phyloP scores from a whole-genome alignment of 2,797 vertebrate genomes.

The Lagocephalus sceleratus region DNA sequence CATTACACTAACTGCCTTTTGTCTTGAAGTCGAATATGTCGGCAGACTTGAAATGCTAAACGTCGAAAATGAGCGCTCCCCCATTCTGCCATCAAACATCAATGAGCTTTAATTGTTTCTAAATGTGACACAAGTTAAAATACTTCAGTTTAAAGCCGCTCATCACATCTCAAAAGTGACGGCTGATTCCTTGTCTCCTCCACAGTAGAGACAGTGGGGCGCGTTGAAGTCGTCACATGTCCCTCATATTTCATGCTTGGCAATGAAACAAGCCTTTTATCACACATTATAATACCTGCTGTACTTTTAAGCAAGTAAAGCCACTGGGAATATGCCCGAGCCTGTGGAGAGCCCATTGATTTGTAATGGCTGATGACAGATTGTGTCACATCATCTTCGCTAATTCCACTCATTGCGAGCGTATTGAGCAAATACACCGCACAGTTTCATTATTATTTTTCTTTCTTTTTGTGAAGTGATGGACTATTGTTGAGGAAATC shows the following conservation, averaged over 20 bases:
- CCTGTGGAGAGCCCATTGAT: conserved; percentile 59
- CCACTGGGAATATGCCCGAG: conserved; percentile 71
- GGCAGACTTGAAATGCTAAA: conserved; percentile 69
- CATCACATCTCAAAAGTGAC: conserved; percentile 57
- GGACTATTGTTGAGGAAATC: conserved; percentile 50
- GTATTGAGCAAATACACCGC: conserved; percentile 61
- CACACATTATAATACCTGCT: conserved; percentile 73
- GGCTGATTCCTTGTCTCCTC: conserved; percentile 56
- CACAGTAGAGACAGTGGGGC: conserved; percentile 54
- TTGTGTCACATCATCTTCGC: conserved; percentile 74
- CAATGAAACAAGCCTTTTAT: conserved; percentile 66
- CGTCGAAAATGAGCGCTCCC: conserved; percentile 67
- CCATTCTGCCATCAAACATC: conserved; percentile 58
- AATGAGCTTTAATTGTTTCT: conserved; percentile 75
- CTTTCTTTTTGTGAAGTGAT: conserved; percentile 43
- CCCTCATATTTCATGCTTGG: conserved; percentile 63
- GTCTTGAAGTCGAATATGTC: conserved; percentile 48
- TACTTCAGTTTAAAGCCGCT: conserved; percentile 60
- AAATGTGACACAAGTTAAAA: conserved; percentile 75
- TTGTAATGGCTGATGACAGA: conserved; percentile 77
- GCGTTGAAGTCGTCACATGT: conserved; percentile 67
- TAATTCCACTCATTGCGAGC: conserved; percentile 75
- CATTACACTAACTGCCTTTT: conserved; percentile 44
- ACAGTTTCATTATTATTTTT: conserved; percentile 25
- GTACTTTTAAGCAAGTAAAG: conserved; percentile 68